Conservation (phyloP, 2,113 vertebrate genomes). For the Cryptomyrus ogoouensis region DNA sequence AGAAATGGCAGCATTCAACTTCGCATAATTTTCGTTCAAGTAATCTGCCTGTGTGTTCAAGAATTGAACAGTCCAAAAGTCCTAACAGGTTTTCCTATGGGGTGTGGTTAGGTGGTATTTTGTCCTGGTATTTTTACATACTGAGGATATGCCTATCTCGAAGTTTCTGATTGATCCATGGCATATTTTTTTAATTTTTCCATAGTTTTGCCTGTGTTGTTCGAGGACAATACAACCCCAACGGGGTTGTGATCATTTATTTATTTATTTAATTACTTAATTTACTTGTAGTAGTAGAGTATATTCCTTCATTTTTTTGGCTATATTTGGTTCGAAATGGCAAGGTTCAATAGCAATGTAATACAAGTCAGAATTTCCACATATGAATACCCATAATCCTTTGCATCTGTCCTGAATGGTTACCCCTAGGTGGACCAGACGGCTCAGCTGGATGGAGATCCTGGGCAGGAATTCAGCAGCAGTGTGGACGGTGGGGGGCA, state of each 20-base stretch:
- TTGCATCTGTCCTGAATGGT: background rate
- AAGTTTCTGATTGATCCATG: background rate
- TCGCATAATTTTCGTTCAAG: too few species aligned
- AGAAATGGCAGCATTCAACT: too few species aligned
- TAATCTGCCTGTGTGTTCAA: too few species aligned
- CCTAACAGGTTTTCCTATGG: too few species aligned
- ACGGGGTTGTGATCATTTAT: background rate
- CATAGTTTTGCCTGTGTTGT: background rate
- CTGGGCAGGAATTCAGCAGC: constrained; percentile 44
- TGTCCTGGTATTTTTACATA: background rate
- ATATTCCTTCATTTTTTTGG: background rate
- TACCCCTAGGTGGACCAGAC: constrained; percentile 67
- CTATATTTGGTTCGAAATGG: background rate
- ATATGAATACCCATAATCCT: background rate
- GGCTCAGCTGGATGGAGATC: constrained; percentile 70
- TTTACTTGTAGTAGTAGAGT: background rate
- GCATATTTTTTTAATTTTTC: background rate
- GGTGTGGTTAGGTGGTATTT: too few species aligned
- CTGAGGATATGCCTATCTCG: background rate
- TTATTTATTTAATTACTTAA: background rate
- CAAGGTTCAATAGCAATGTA: background rate
- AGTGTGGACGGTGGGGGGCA: constrained; percentile 38
- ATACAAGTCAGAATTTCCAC: background rate
- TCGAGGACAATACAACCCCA: background rate
- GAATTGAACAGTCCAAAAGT: too few species aligned